A percentile compares a stretch with the other conserved stretches of the same genome.
Evolutionary conservation across 2,888 invertebrate genomes (phyloP).

Genomic region (Leucophenga maculata): DNA sequence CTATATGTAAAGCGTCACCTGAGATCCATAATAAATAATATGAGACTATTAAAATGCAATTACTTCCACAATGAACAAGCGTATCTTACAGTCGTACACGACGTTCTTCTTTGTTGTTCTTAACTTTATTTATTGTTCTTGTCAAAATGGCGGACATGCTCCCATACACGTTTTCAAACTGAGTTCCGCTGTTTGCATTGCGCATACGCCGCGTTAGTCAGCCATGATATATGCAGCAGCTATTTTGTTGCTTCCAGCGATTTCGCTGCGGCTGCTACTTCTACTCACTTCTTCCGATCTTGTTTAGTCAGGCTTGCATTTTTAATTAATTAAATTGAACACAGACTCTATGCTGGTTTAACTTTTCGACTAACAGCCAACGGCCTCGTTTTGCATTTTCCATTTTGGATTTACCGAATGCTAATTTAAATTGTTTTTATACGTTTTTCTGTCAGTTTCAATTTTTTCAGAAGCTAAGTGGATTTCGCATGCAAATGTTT

Average conservation of each 20-base stretch:
- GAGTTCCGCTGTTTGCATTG: neutral
- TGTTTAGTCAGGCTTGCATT: neutral
- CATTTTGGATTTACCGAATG: neutral
- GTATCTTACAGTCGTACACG: too few species aligned
- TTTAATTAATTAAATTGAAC: constrained; percentile 14
- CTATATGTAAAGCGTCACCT: too few species aligned
- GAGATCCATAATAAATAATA: too few species aligned
- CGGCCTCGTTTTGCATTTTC: neutral
- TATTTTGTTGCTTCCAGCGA: neutral
- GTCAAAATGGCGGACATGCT: neutral
- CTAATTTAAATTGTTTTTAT: constrained; percentile 1
- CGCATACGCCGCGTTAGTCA: neutral
- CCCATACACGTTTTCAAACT: neutral
- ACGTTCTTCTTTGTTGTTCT: neutral
- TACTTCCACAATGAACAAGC: too few species aligned
- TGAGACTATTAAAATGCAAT: too few species aligned
- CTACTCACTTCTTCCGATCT: too few species aligned
- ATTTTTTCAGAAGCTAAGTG: neutral
- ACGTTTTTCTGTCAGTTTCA: neutral
- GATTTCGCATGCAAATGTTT: too few species aligned
- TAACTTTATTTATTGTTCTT: neutral
- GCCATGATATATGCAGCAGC: neutral
- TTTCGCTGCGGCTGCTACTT: neutral
- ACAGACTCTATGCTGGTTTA: neutral
- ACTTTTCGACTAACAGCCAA: neutral